Base-by-base conservation (phyloP, 1,140 invertebrate genomes). In the Dendrolimus kikuchii region DNA sequence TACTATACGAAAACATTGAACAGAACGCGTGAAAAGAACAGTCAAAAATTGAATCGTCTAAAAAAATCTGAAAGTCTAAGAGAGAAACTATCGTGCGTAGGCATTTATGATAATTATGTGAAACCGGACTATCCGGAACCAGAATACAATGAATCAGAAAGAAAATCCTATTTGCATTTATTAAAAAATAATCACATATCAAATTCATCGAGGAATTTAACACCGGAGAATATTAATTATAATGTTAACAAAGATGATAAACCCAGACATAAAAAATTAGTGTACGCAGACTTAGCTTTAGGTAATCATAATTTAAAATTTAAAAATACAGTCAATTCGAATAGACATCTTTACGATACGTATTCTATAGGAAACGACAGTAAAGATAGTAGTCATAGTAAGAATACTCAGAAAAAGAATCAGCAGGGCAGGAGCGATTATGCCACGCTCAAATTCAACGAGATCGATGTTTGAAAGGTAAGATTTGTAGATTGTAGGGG, bases 381-480 rank as follows among this genome's bases (percentile, higher is more conserved):
- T 74, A 71, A 66, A 59, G 75, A 75, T 62, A 80, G 78, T 49
- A 80, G 60, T 77, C 77, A 81, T 52, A 62, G 57, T 80, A 76
- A 70, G 62, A 60, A 70, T 81, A 82, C 78, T n/a, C 63, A 75
- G 62, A 55, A 48, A 40, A 55, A 55, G 50, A 49, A 42, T 44
- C 40, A 68, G 63, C 52, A 76, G 59, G 51, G 40, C 80, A 82
- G 59, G 5, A n/a, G 36, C 70, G 92, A 94, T 76, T 93, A 94
- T 73, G 91, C 92, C 45, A 92, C 93, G 64, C 89, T 94, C 58
- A 93, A 93, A 82, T 95, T 94, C 83, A 92, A 93, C 74, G 93
- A 94, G 80, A 94, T 95, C 68, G 93, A 94, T 81, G 93, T 95
- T 70, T 95, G 88, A 88, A 73, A 86, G 73, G 79, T 82, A 55